Base-by-base conservation (phyloP, 1,140 invertebrate species). In the Hylaeus anthracinus region DNA sequence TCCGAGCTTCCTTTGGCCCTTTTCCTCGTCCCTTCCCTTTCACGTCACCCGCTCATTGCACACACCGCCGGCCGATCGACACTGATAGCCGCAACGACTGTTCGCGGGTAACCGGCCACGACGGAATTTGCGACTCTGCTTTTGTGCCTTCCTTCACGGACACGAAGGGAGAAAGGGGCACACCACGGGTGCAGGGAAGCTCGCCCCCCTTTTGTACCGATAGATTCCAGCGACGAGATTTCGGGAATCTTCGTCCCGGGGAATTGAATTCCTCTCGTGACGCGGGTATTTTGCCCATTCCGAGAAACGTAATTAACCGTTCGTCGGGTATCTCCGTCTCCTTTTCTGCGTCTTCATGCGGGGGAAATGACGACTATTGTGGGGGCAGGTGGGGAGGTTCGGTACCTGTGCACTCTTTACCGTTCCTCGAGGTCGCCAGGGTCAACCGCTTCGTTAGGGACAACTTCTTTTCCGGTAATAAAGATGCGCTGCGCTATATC, bases 51-150 rank as follows among this genome's bases (percentile, higher is more conserved):
- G 84, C 71, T 73, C 82, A 63, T 69, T 79, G 72, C 79, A 61
- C 73, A 66, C 66, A 72, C 81, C 72, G 64, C 58, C 79, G 81
- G 74, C 83, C 88, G 89, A 92, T 90, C 90, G 91, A 92, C 90
- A 92, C 90, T 91, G 91, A 91, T 92, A 90, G 85, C 72, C 60
- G 81, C 71, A 60, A 64, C 81, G 76, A 82, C 81, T 78, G 69
- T 79, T 76, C 75, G 58, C 81, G 48, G 75, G 26, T 66, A 79
- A 76, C 67, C 81, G 66, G 79, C 64, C 63, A 74, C 71, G 67
- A 76, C 82, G 82, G 86, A 85, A 90, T 90, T 90, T 87, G 86
- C 87, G 87, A 89, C 76, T 87, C 45, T n/a, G 79, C 82, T 82
- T 82, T 83, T 70, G 72, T 58, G 63, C 41, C 60, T 53, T 48